phyloP scores from a whole-genome alignment of 2,888 invertebrate genomes.

The Pollenia amentaria region DNA sequence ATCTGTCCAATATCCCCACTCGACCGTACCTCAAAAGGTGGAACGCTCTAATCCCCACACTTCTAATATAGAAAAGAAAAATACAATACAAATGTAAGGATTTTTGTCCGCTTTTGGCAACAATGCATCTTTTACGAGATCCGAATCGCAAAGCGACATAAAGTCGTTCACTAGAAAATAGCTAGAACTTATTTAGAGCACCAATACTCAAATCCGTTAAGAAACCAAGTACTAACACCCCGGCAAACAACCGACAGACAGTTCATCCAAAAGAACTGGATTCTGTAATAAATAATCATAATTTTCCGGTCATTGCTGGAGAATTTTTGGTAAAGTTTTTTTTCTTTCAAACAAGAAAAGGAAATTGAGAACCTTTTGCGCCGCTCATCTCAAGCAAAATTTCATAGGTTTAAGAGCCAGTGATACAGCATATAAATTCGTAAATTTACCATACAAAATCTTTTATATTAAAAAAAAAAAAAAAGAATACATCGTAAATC shows the following conservation, averaged over 20 bases:
- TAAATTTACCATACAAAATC: slow-evolving; percentile 33
- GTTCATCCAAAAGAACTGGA: neutral
- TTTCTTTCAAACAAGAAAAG: slow-evolving; percentile 32
- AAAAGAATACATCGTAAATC: slow-evolving; percentile 64
- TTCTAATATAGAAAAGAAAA: too few species aligned
- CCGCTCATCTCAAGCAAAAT: slow-evolving; percentile 17
- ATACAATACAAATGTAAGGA: too few species aligned
- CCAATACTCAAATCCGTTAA: slow-evolving; percentile 40
- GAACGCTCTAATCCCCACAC: too few species aligned
- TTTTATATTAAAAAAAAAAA: slow-evolving; percentile 32
- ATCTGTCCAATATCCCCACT: too few species aligned
- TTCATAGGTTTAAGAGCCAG: slow-evolving; percentile 10
- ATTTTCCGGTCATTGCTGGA: slow-evolving; percentile 83
- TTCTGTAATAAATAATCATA: slow-evolving; percentile 78
- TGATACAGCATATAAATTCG: slow-evolving; percentile 51
- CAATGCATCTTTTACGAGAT: too few species aligned
- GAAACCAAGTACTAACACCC: slow-evolving; percentile 20
- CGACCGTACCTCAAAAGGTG: too few species aligned
- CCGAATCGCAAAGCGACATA: too few species aligned
- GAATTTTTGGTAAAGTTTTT: slow-evolving; percentile 38
- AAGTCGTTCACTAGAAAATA: too few species aligned
- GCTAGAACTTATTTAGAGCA: too few species aligned
- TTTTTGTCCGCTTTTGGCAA: too few species aligned
- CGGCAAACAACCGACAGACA: slow-evolving; percentile 5
- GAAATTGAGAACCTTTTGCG: slow-evolving; percentile 68